Percentiles rank a stretch among this genome's conserved stretches.
Conservation (phyloP, 2,888 invertebrate genomes). For the Camponotus fellah region DNA sequence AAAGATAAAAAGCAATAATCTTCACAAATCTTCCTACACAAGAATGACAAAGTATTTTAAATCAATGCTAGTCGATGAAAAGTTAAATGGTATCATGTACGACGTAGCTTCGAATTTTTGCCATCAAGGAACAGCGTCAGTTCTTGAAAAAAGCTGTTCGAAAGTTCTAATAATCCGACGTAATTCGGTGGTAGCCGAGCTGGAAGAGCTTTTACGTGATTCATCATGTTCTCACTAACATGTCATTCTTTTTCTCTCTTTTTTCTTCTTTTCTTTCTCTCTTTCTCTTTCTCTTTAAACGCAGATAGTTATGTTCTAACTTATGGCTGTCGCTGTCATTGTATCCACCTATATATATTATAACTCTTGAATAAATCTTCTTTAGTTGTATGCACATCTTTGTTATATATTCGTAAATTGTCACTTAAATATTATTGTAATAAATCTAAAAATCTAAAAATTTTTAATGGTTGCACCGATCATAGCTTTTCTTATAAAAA, state of each 20-base stretch:
- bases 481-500: neutral
- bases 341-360: slow-evolving; percentile 63
- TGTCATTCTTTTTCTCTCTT: slow-evolving; percentile 41
- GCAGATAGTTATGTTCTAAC: slow-evolving; percentile 66
- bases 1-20: neutral
- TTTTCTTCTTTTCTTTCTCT: neutral
- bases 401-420: neutral
- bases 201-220: slow-evolving; percentile 64
- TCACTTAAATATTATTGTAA: slow-evolving; percentile 17
- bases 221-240: slow-evolving; percentile 60
- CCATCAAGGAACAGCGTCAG: slow-evolving; percentile 2
- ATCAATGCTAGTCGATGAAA: neutral
- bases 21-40: neutral
- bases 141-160: slow-evolving; percentile 37
- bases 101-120: slow-evolving; percentile 30
- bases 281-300: slow-evolving; percentile 1
- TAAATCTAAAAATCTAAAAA: neutral
- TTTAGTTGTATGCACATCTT: neutral
- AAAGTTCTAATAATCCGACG: slow-evolving; percentile 65
- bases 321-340: slow-evolving; percentile 63
- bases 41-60: slow-evolving; percentile 11
- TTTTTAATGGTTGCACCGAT: neutral
- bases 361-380: slow-evolving; percentile 54
- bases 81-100: slow-evolving; percentile 9
- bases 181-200: slow-evolving; percentile 68